phyloP scores from a whole-genome alignment of 2,797 vertebrate species.

The Poeciliopsis infans region DNA sequence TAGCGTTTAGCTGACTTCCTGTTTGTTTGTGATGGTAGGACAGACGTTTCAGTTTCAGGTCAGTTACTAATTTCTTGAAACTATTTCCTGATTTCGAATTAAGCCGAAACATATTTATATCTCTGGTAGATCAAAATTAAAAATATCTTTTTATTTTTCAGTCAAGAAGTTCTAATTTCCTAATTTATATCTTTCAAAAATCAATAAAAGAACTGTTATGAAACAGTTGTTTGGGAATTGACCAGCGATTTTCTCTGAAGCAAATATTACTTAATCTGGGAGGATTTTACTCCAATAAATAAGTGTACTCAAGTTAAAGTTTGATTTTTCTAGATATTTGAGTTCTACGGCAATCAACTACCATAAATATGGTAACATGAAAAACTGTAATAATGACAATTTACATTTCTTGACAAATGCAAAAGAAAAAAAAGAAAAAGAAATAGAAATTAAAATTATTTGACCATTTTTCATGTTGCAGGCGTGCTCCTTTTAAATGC shows the following conservation, averaged over 20 bases:
- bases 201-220: not conserved
- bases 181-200: not conserved
- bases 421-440: not conserved
- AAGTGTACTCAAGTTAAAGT: not conserved
- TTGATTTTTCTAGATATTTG: not conserved
- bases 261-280: not conserved
- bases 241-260: not conserved
- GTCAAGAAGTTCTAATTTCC: not conserved
- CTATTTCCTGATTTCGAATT: not conserved
- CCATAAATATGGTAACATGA: conserved; percentile 43
- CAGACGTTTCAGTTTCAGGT: not conserved
- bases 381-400: conserved; percentile 1
- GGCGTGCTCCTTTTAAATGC: not conserved
- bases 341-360: not conserved
- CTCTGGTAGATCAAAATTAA: not conserved
- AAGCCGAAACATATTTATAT: not conserved
- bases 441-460: not conserved
- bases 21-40: not conserved
- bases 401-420: conserved; percentile 28
- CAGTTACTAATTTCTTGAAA: not conserved
- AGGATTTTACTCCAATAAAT: not conserved
- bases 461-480: not conserved
- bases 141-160: not conserved
- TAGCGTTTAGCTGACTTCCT: not conserved
- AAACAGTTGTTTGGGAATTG: not conserved